Percentiles rank a stretch among this genome's conserved stretches.
These are phyloP conservation scores for Drosophila tripunctata DNA, from an alignment of 2,888 invertebrate genomes.

Conservation along the genomic window DNA sequence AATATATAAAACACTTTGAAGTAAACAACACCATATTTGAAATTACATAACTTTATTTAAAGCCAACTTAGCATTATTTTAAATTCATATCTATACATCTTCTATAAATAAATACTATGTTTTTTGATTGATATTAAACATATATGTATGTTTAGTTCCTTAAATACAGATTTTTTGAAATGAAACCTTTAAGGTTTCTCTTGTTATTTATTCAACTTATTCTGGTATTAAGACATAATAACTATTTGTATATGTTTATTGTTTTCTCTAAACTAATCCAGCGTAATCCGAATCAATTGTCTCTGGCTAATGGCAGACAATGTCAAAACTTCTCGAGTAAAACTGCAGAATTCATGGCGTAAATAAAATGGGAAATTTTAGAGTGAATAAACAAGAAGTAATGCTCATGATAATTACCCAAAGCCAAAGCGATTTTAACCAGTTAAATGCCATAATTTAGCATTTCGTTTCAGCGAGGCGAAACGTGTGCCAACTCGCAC, in stretches of 20 bases:
- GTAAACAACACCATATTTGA: no score
- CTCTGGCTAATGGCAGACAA: not conserved
- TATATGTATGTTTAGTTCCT: no score
- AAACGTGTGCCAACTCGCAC: constrained; percentile 29
- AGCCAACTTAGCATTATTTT: no score
- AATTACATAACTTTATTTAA: no score
- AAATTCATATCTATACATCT: no score
- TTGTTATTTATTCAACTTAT: no score
- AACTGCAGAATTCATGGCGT: constrained; percentile 50
- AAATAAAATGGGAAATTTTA: constrained; percentile 73
- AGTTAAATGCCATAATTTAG: constrained; percentile 76
- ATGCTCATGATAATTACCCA: constrained; percentile 75
- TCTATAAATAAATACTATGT: no score
- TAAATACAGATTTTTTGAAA: no score
- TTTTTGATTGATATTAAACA: no score
- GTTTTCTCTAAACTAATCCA: constrained; percentile 4
- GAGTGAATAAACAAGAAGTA: constrained; percentile 76
- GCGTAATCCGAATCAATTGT: constrained; percentile 25
- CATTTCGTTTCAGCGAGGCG: constrained; percentile 57
- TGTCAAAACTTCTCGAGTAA: constrained; percentile 17
- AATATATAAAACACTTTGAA: no score
- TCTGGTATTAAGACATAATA: not conserved
- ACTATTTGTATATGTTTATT: not conserved
- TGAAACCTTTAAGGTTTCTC: no score
- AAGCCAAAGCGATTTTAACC: constrained; percentile 70